Base-by-base conservation (phyloP, 1,140 invertebrate genomes). In the Drosophila melanica region DNA sequence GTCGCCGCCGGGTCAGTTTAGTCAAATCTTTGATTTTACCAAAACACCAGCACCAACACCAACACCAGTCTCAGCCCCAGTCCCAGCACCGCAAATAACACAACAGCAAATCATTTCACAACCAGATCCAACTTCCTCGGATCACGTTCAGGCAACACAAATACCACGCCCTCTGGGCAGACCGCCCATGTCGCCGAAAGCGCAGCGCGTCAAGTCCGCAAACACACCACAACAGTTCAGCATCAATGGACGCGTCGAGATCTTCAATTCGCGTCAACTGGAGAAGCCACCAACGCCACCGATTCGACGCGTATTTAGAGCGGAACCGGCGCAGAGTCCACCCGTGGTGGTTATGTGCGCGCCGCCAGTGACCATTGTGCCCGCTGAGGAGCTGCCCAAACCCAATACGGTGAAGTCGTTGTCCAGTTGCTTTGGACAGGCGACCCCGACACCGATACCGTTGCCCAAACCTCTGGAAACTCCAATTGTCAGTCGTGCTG, bases 131-230 rank as follows among this genome's bases (percentile, higher is more conserved):
- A 16, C 2, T 48, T 4, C n/a, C 16, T 5, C 14, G 12, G n/a
- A 8, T 14, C n/a, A 16, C 20, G 23, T 30, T 42, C 54, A 23
- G 55, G 3, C 60, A 14, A 87, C 82, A n/a, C 81, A 81, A 50
- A 91, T 91, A 84, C 90, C 90, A 23, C 79, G 81, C 12, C 90
- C 81, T 4, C 41, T 81, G 20, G 90, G 90, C 65, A 91, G 91
- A 37, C 90, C 90, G 14, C 90, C 90, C 57, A 91, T 91, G 90
- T 91, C 90, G 55, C 90, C 90, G n/a, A 91, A 89, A 53, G 84
- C 85, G 4, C 51, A 72, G 16, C 65, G 84, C n/a, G 12, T 47
- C 1, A 73, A 74, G 14, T 44, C 76, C 45, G 9, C 58, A 42
- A 9, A 51, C 41, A 39, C 77, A 14, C 48, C 77, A 8, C 84